Evolutionary conservation across 2,888 invertebrate genomes (phyloP), one percentile per base, ranked within the genome.

Genomic region (Pollenia angustigena): DNA sequence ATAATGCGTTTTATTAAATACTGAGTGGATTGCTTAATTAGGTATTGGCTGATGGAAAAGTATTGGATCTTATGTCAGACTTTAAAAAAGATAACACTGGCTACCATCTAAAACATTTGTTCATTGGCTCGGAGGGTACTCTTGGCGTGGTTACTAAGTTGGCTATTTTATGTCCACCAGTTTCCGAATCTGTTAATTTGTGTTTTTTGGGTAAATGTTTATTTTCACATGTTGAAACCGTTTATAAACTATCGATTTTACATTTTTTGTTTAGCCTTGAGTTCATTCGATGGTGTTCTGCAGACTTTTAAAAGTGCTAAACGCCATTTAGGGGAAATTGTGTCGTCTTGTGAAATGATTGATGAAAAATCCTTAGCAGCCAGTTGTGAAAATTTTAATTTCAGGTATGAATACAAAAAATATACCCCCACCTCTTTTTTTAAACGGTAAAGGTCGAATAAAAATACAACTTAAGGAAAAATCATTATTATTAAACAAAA

Each of bases 21-120:
- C 32, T 6, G 32, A 6, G 4, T 32, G 4, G 6, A 32, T 32
- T 32, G 32, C 32, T 32, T 32, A 32, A 23, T 23, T 23, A 91
- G 91, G 90, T 93, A 0, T 75, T 93, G 93, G 97, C 98, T 0
- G 95, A 97, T 91, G 99, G 99, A 0, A 95, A 96, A 75, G 93
- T 99, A 0, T 93, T 99, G 44, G 96, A 99, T 92, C 96, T 97
- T 85, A 94, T 99, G 92, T 97, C 96, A 82, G 95, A 96, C 0
- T 94, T 99, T 89, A 97, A 98, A 91, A 99, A 99, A 93, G 99
- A 99, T 93, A 99, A 99, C 93, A 99, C 99, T 0, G 99, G 99
- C 0, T 98, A 98, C 92, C 99, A 99, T 92, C 94, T 99, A 90
- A 99, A 99, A 92, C 99, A 99, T 93, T 93, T 99, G 85, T 99